phyloP scores from a whole-genome alignment of 2,888 invertebrate genomes.

The Eupithecia exiguata region DNA sequence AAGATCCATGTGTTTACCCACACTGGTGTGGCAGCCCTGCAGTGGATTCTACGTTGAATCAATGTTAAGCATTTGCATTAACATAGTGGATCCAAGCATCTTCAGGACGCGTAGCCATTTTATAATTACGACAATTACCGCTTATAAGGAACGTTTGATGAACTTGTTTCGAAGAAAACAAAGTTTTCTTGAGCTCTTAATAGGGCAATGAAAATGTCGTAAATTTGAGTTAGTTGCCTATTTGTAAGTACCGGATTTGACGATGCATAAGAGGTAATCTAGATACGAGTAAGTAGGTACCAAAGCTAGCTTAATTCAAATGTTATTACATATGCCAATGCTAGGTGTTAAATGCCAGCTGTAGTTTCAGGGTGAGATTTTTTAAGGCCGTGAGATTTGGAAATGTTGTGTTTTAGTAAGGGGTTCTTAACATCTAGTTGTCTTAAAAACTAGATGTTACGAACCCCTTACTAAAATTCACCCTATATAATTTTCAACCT shows the following conservation, averaged over 20 bases:
- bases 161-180: constrained; percentile 16
- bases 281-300: not conserved
- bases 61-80: constrained; percentile 16
- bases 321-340: constrained; percentile 1
- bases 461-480: not conserved
- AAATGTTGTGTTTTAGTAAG: not conserved
- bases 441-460: not conserved
- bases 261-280: not conserved
- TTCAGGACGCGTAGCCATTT: constrained; percentile 23
- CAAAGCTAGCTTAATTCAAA: not conserved
- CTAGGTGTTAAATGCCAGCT: not conserved
- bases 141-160: constrained; percentile 26
- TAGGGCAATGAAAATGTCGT: not conserved
- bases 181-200: not conserved
- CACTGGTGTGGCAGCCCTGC: constrained; percentile 12
- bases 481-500: not conserved
- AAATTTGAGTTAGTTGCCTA: not conserved
- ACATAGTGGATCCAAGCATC: constrained; percentile 22
- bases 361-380: not conserved
- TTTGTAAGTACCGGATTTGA: not conserved
- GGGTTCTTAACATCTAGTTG: no score
- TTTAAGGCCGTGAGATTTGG: not conserved
- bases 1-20: no score
- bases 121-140: constrained; percentile 25
- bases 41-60: constrained; percentile 8